Evolutionary conservation across 2,113 vertebrate genomes (phyloP), one percentile per base, ranked within the genome.

Genomic region (Crotalus helleri): DNA sequence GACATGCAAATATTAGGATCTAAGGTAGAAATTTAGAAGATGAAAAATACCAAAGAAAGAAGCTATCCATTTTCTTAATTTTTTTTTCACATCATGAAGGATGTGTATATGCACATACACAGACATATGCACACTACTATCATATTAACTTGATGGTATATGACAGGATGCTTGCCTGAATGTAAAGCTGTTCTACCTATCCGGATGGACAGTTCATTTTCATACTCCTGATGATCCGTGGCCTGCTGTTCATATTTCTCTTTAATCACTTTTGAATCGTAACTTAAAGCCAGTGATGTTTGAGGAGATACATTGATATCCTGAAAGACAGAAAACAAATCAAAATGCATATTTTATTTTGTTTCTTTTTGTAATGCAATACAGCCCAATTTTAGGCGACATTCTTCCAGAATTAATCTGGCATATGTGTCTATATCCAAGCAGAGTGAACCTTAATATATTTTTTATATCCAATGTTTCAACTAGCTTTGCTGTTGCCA

Each of bases 151-250:
- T 53, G 4, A 95, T 96, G 98, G 98, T 97, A 97, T 97, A 97
- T 98, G 97, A 97, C 97, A 97, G 98, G 97, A 97, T 97, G 98
- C 98, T 99, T 99, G 98, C 99, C 99, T 99, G 98, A 95, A 90
- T 97, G 97, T 53, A 97, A 96, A 97, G 98, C 98, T 93, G 98
- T 94, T 98, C 99, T 99, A 98, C 99, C 99, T 99, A 99, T 99
- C 98, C 98, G 97, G 97, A 99, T 98, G 97, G 97, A 98, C 96
- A 99, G 97, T 94, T 99, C 98, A 1, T 97, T 98, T 0, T 96
- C 92, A 0, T 95, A 92, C 24, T 90, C 87, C 88, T 61, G 90
- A 12, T 87, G 94, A 23, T 87, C 87, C 2, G 94, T 91, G 0
- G 95, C 55, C 0, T 95, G 94, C 0, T 61, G 46, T 12, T 98